Base-by-base conservation (phyloP, 2,888 invertebrate species). In the Patella ulyssiponensis region DNA sequence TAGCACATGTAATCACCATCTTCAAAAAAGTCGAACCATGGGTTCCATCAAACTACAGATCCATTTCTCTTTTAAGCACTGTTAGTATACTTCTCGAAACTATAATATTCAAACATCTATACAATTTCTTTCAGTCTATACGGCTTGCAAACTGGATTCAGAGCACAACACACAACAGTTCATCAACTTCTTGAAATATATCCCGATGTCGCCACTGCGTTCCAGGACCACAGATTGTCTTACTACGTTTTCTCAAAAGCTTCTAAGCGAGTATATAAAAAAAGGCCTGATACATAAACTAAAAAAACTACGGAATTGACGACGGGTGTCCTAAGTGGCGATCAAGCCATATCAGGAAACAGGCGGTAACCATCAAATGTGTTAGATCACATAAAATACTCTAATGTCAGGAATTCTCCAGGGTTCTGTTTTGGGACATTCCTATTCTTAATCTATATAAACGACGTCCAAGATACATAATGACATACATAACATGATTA, bases 391-490 rank as follows among this genome's bases (percentile, higher is more conserved):
- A 27, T 0, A 20, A 3, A 52, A 23, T 1, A 17, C n/a, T 15
- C 12, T 73, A 44, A 69, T 51, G 12, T 53, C 77, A 20, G 74
- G 77, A 1, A 74, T 69, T 53, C 74, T 56, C 17, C 74, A 74
- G 12, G 74, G 74, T n/a, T 73, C 69, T 52, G 58, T 77, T 14
- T 17, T 71, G 23, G 77, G 77, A 15, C 77, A 15, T 4, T 77
- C 20, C 33, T 74, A 70, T 74, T 74, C 51, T n/a, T n/a, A 69
- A n/a, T 77, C 23, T 77, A 58, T 77, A 73, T 77, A 51, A 76
- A 73, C 52, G 77, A 73, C 71, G 71, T 54, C 12, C 4, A 54
- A 2, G 54, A 54, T 54, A 54, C 54, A 54, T 17, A n/a, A n/a
- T 54, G 12, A 54, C 12, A 17, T 3, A 2, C 17, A 27, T 27